These are phyloP conservation scores for Cacatua alba DNA, from an alignment of 2,113 vertebrate species.

Conservation along the genomic window DNA sequence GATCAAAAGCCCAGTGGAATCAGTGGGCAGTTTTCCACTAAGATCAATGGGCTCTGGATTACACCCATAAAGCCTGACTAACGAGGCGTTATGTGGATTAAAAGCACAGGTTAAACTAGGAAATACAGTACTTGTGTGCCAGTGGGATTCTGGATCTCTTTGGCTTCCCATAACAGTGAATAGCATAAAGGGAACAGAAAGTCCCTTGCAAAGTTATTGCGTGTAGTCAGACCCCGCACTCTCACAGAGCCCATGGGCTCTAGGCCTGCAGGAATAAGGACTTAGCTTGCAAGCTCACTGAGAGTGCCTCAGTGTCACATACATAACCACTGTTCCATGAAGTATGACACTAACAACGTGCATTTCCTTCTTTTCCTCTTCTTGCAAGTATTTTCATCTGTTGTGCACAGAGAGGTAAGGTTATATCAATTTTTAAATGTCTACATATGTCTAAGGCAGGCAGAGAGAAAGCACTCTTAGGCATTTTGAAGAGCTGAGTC, in stretches of 20 bases:
- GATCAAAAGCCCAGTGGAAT: constrained; percentile 20
- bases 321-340: neutral
- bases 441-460: neutral
- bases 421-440: neutral
- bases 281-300: neutral
- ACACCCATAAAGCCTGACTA: constrained; percentile 40
- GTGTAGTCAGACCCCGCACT: neutral
- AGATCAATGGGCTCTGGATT: constrained; percentile 51
- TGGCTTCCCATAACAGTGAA: neutral
- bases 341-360: neutral
- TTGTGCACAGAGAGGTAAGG: neutral
- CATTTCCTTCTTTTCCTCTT: neutral
- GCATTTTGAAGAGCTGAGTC: neutral
- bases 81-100: constrained; percentile 9
- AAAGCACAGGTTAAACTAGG: constrained; percentile 23
- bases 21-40: constrained; percentile 2
- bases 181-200: neutral
- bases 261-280: neutral
- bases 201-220: neutral
- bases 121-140: neutral
- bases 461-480: neutral
- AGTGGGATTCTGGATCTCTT: constrained; percentile 19
- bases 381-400: neutral
- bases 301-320: neutral
- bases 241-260: neutral